Conservation (phyloP, 2,113 vertebrate genomes). For the Chaetops frenatus region DNA sequence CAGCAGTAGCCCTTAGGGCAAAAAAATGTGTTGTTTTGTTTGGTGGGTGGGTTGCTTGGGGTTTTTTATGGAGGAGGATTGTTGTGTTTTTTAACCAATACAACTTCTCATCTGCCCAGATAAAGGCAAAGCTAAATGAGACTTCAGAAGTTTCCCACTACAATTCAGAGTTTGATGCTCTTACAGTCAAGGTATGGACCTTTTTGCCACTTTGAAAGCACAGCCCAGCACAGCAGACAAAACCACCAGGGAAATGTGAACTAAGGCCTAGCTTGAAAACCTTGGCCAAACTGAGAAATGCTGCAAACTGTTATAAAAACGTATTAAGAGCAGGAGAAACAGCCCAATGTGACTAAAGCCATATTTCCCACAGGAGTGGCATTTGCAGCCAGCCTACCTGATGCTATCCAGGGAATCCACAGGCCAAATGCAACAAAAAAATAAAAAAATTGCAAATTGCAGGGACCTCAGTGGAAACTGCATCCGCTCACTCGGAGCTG, state of each 20-base stretch:
- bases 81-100: neutral
- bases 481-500: neutral
- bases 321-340: rapidly evolving
- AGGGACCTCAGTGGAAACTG: neutral
- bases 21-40: neutral
- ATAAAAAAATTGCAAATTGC: neutral
- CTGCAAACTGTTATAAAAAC: neutral
- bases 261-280: neutral
- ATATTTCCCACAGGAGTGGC: neutral
- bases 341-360: neutral
- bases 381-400: neutral
- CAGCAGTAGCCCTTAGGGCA: neutral
- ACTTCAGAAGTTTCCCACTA: neutral
- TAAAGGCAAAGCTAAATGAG: neutral
- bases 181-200: neutral
- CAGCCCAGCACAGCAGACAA: neutral
- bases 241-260: neutral
- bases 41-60: neutral
- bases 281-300: neutral
- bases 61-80: neutral
- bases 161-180: neutral
- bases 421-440: neutral
- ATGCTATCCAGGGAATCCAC: neutral
- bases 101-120: neutral
- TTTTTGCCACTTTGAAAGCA: neutral